phyloP scores from a whole-genome alignment of 2,113 vertebrate species.

The Struthidea cinerea region DNA sequence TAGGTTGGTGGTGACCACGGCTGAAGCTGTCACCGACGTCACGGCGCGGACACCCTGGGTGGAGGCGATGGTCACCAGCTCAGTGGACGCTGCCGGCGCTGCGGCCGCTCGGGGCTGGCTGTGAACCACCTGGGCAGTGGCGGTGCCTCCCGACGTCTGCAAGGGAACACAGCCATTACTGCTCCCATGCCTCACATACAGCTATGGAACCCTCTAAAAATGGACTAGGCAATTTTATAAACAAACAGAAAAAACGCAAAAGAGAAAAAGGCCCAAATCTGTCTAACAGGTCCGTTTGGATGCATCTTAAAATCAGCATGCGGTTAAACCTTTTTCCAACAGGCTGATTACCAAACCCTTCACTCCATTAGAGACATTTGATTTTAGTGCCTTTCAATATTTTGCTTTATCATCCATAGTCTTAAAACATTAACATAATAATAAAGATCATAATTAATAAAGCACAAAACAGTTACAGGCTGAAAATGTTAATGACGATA shows the following conservation, averaged over 20 bases:
- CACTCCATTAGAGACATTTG: background rate
- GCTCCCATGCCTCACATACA: accelerated
- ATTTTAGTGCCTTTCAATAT: background rate
- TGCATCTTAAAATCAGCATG: background rate
- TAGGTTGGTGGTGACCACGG: slow-evolving; percentile 84
- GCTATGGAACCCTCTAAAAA: background rate
- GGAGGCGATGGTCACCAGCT: slow-evolving; percentile 84
- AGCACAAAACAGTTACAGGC: background rate
- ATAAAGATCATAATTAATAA: background rate
- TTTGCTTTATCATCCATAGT: background rate
- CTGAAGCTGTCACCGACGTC: slow-evolving; percentile 80
- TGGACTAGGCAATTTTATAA: background rate
- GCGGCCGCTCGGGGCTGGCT: slow-evolving; percentile 81
- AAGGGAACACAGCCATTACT: background rate
- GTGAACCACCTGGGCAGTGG: slow-evolving; percentile 83
- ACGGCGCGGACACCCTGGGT: slow-evolving; percentile 82
- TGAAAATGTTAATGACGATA: background rate
- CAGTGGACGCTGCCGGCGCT: slow-evolving; percentile 70
- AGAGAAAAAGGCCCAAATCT: background rate
- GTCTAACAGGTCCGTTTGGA: background rate
- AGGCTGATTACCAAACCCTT: background rate
- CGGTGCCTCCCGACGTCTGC: slow-evolving; percentile 74
- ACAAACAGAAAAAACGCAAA: background rate
- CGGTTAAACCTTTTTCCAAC: background rate
- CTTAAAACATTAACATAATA: background rate